These are phyloP conservation scores for Trididemnum clinides DNA, from an alignment of 23 tunicate genomes.

Conservation along the genomic window DNA sequence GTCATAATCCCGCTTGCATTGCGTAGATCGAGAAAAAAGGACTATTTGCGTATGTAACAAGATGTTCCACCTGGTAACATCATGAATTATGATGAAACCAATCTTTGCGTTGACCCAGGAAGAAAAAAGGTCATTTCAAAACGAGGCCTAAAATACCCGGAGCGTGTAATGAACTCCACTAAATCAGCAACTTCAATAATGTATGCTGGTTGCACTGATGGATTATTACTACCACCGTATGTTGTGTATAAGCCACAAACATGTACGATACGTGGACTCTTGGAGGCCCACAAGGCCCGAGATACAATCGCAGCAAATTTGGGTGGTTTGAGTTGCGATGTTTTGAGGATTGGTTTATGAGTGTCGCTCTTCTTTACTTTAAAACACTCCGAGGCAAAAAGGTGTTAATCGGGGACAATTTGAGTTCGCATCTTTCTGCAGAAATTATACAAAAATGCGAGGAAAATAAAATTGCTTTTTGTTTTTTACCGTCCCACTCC, in stretches of 20 bases:
- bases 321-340: slow-evolving; percentile 28
- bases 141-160: slow-evolving; percentile 9
- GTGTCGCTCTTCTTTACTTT: not conserved
- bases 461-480: not conserved
- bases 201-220: slow-evolving; percentile 31
- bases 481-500: not conserved
- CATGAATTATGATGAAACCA: slow-evolving; percentile 36
- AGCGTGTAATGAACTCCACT: not conserved
- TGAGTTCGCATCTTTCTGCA: slow-evolving; percentile 12
- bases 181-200: slow-evolving; percentile 2
- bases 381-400: slow-evolving; percentile 11
- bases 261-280: not conserved
- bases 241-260: slow-evolving; percentile 6
- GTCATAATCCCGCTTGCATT: too few relatives aligned
- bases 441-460: not conserved
- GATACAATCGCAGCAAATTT: slow-evolving; percentile 8
- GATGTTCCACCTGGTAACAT: not conserved
- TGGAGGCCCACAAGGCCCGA: slow-evolving; percentile 24
- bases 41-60: too few relatives aligned
- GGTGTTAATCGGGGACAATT: not conserved
- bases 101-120: slow-evolving; percentile 27
- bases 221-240: slow-evolving; percentile 16
- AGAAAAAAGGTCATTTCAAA: not conserved
- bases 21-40: too few relatives aligned
- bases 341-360: slow-evolving; percentile 13